Evolutionary conservation across 2,113 vertebrate species (phyloP).

Genomic region (Hucho hucho): DNA sequence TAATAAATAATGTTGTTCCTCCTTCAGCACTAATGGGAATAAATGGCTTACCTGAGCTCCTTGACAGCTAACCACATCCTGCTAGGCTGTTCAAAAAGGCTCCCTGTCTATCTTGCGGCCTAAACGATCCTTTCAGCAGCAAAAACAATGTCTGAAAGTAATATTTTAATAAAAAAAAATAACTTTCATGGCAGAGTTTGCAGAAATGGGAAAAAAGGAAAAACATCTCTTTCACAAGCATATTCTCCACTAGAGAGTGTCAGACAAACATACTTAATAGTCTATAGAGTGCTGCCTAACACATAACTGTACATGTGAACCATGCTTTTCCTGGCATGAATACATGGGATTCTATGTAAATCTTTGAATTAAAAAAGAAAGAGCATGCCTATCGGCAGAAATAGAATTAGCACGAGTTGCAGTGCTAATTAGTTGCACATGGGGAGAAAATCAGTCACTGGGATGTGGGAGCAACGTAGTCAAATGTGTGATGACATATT

Average conservation of each 20-base stretch:
- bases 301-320: constrained; percentile 36
- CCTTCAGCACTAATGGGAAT: constrained; percentile 64
- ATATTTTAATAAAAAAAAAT: too few relatives aligned
- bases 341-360: constrained; percentile 41
- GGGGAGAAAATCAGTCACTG: constrained; percentile 25
- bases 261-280: constrained; percentile 22
- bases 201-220: constrained; percentile 25
- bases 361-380: constrained; percentile 16
- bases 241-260: neutral
- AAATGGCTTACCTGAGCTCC: constrained; percentile 66
- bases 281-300: constrained; percentile 19
- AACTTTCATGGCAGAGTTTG: constrained; percentile 45
- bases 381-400: constrained; percentile 45
- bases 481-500: constrained; percentile 71
- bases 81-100: constrained; percentile 42
- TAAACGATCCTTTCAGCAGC: constrained; percentile 39
- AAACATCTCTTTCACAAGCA: neutral
- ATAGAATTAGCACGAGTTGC: constrained; percentile 53
- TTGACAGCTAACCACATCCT: constrained; percentile 61
- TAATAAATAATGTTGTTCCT: constrained; percentile 51
- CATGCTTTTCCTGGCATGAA: constrained; percentile 55
- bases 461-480: constrained; percentile 9
- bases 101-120: constrained; percentile 41
- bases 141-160: constrained; percentile 37
- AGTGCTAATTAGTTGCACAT: constrained; percentile 69